Evolutionary conservation across 2,888 invertebrate species (phyloP), one percentile per base, ranked within the genome.

Genomic region (Acanthosepion esculentum): DNA sequence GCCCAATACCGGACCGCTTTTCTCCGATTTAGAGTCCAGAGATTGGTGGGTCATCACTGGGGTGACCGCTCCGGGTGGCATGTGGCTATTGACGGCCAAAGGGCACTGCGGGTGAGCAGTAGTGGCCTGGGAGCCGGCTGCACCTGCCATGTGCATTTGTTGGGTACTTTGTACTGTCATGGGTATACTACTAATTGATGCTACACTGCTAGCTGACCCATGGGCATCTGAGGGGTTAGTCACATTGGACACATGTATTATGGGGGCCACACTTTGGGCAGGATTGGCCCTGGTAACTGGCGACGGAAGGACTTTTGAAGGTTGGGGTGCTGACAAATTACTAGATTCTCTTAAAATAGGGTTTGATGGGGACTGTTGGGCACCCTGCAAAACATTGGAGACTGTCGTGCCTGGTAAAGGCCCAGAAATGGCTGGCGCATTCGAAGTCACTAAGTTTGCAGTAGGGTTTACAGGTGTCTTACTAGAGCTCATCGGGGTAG

Each of bases 91-190:
- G 29, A 59, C 64, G 41, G 94, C n/a, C 50, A 55, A 29, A 41
- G 94, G 53, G 20, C 59, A n/a, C 53, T 50, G 93, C 50, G 15
- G 55, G 41, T 94, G 94, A 41, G 33, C 94, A 55, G 64, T 33
- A 23, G 94, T 55, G 48, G 64, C 33, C 64, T 94, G 94, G n/a
- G 94, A 64, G 78, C 78, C 78, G 78, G n/a, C 78, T n/a, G 55
- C 94, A 94, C 50, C 59, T 41, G 64, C 33, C 53, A 94, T 59
- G 33, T 53, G 53, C 33, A 50, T 33, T 48, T 48, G 93, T 55
- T 93, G 94, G 50, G 94, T 55, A 94, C 64, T 94, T 48, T 94
- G 94, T 59, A 94, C 94, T 55, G 53, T 94, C 55, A 93, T 93
- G 50, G 64, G 55, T 94, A 48, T 94, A 55, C 64, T 94, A 94